phyloP scores from a whole-genome alignment of 2,113 vertebrate species.

The Sapayoa aenigma region DNA sequence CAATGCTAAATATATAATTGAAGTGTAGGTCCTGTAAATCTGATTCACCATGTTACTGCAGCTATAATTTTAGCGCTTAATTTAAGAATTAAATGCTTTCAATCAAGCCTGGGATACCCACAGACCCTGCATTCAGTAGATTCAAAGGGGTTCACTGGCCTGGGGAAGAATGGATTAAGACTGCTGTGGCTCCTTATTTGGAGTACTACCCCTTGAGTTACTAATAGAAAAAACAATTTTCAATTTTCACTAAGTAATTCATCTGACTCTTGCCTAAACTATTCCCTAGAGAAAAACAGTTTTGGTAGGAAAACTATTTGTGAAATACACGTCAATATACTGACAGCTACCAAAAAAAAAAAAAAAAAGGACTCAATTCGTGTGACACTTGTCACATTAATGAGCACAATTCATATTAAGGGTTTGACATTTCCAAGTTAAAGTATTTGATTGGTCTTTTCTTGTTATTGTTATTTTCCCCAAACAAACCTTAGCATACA shows the following conservation, averaged over 20 bases:
- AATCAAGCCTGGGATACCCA: background rate
- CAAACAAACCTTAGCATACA: background rate
- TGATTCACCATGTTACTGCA: background rate
- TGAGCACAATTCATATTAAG: background rate
- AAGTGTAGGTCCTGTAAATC: background rate
- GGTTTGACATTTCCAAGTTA: background rate
- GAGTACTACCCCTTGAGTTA: background rate
- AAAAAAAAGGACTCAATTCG: background rate
- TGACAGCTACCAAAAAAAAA: background rate
- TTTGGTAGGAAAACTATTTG: background rate
- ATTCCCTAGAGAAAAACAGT: background rate
- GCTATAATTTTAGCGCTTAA: background rate
- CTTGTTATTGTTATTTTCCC: background rate
- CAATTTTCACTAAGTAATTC: conserved; percentile 16
- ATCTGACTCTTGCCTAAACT: background rate
- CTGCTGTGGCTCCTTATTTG: background rate
- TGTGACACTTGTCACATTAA: background rate
- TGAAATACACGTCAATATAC: background rate
- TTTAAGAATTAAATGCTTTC: background rate
- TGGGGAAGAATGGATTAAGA: background rate
- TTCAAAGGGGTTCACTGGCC: background rate
- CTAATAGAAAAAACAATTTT: conserved; percentile 11
- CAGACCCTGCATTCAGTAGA: background rate
- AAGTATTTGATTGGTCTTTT: background rate
- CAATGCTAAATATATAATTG: background rate